phyloP scores from a whole-genome alignment of 2,888 invertebrate genomes.

The Dicycla oo region DNA sequence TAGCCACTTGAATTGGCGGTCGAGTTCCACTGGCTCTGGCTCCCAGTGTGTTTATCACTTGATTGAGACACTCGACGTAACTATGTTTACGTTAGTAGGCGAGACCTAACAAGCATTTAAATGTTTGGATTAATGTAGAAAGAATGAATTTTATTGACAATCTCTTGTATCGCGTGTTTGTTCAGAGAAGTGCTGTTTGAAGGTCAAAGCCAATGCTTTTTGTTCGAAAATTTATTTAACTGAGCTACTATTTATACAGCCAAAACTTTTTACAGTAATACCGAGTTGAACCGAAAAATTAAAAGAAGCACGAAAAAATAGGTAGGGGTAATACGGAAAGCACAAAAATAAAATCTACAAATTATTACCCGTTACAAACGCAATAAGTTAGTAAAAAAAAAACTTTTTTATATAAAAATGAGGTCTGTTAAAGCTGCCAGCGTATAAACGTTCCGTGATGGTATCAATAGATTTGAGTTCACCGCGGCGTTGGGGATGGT shows the following conservation, averaged over 20 bases:
- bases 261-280: conserved; percentile 28
- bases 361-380: conserved; percentile 42
- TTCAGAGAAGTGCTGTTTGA: conserved; percentile 26
- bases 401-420: conserved; percentile 53
- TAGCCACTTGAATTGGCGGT: conserved; percentile 73
- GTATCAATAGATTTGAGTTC: conserved; percentile 73
- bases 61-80: conserved; percentile 45
- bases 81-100: conserved; percentile 51
- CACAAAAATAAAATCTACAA: conserved; percentile 55
- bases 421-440: conserved; percentile 37
- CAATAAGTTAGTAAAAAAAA: conserved; percentile 52
- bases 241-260: conserved; percentile 18
- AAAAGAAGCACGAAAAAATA: neutral
- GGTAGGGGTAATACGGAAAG: conserved; percentile 31
- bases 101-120: conserved; percentile 50
- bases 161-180: conserved; percentile 36
- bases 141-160: conserved; percentile 46
- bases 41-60: conserved; percentile 54
- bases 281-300: conserved; percentile 21
- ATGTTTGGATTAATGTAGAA: conserved; percentile 51
- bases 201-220: conserved; percentile 36
- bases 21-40: conserved; percentile 52
- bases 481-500: conserved; percentile 73
- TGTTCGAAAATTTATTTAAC: conserved; percentile 11
- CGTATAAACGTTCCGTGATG: conserved; percentile 71